A percentile compares a stretch with the other conserved stretches of the same genome.
These are phyloP conservation scores for Bruchidius siliquastri DNA, from an alignment of 2,888 invertebrate genomes.

Conservation along the genomic window DNA sequence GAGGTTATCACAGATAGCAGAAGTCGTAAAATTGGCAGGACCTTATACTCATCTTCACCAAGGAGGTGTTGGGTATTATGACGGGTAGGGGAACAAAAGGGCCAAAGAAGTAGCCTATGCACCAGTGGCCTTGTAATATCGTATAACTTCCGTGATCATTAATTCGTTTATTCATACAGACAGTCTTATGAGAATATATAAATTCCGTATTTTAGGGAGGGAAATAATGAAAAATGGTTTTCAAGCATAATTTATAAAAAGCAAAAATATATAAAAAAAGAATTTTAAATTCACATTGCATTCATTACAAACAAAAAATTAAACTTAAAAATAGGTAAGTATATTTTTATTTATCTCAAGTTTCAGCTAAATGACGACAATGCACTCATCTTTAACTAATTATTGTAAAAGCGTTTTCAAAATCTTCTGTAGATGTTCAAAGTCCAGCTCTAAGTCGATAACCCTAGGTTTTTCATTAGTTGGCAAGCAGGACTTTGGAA, in stretches of 20 bases:
- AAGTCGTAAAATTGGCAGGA: no score
- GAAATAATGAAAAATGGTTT: no score
- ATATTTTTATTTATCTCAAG: not conserved
- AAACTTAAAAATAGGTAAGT: not conserved
- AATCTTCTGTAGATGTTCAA: slow-evolving; percentile 41
- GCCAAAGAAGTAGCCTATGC: no score
- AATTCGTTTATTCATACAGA: no score
- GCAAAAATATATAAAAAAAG: not conserved
- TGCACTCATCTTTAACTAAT: not conserved
- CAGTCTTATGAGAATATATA: no score
- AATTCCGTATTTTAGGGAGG: no score
- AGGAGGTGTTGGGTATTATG: no score
- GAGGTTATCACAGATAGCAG: no score
- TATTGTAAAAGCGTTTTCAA: slow-evolving; percentile 26
- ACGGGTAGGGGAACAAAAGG: no score
- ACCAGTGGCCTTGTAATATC: no score
- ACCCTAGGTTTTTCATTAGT: slow-evolving; percentile 33
- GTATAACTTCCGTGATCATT: no score
- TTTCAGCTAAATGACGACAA: not conserved
- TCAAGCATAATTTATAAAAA: not conserved
- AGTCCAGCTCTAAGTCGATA: slow-evolving; percentile 42
- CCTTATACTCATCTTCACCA: no score
- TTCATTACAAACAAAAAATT: not conserved
- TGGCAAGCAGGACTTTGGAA: slow-evolving; percentile 39
- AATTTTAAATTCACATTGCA: not conserved